These are phyloP conservation scores for Circaetus gallicus DNA, from an alignment of 2,113 vertebrate species.

Conservation along the genomic window DNA sequence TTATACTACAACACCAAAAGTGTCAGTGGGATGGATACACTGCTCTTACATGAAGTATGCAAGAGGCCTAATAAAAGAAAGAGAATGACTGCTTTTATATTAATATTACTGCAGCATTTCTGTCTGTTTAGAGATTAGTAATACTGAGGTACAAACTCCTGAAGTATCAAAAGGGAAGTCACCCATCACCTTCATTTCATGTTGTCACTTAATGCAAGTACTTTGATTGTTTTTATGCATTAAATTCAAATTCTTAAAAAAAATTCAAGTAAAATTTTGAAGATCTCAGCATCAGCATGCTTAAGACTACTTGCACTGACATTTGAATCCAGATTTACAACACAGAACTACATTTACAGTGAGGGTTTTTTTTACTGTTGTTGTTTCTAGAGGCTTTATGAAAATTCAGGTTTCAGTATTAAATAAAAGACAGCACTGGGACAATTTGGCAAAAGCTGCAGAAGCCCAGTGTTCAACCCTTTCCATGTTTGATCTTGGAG, in stretches of 20 bases:
- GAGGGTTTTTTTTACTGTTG: background rate
- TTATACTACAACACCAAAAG: background rate
- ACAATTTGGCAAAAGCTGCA: background rate
- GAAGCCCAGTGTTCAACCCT: background rate
- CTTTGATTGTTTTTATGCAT: background rate
- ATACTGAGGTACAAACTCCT: background rate
- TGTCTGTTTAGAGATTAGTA: background rate
- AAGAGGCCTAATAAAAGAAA: background rate
- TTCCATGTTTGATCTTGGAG: background rate
- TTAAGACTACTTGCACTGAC: background rate
- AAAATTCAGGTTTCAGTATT: background rate
- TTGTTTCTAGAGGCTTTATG: background rate
- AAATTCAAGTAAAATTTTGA: background rate
- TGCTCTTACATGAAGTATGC: background rate
- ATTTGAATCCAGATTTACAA: background rate
- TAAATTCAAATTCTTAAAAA: background rate
- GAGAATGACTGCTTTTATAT: background rate
- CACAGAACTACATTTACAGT: background rate
- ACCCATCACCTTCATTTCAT: background rate
- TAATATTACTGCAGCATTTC: background rate
- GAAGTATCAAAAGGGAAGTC: background rate
- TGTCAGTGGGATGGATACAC: background rate
- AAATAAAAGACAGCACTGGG: background rate
- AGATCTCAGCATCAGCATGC: background rate
- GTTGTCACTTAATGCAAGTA: background rate